These are phyloP conservation scores for Odontocerum albicorne DNA, from an alignment of 2,888 invertebrate genomes.

Conservation along the genomic window DNA sequence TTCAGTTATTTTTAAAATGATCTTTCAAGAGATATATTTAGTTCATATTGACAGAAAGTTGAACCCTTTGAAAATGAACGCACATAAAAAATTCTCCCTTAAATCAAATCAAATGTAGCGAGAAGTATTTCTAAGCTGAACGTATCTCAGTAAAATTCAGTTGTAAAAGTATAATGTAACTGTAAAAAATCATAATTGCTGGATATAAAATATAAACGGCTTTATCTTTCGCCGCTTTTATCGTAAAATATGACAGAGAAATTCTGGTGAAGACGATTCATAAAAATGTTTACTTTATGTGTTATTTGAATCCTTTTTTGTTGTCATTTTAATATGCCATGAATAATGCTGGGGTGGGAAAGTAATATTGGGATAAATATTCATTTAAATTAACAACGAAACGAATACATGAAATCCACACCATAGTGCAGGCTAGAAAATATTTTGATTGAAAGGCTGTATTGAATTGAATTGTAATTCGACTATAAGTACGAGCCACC, in stretches of 20 bases:
- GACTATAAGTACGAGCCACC: too few species aligned
- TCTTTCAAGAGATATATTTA: too few species aligned
- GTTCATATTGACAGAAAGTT: not conserved
- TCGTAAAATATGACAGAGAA: not conserved
- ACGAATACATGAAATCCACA: too few species aligned
- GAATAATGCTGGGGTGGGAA: constrained; percentile 23
- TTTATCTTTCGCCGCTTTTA: constrained; percentile 7
- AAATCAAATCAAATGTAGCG: constrained; percentile 22
- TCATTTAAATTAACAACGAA: too few species aligned
- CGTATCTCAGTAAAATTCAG: not conserved
- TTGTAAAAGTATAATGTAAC: constrained; percentile 9
- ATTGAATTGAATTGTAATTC: too few species aligned
- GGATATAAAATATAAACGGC: constrained; percentile 9
- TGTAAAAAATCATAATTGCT: constrained; percentile 13
- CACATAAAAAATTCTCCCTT: not conserved
- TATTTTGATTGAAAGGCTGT: too few species aligned
- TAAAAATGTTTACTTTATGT: constrained; percentile 3
- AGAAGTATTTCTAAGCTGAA: constrained; percentile 20
- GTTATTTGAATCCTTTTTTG: not conserved
- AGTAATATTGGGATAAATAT: constrained; percentile 33
- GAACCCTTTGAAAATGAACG: not conserved
- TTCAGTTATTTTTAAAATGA: too few species aligned
- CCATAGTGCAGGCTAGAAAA: too few species aligned
- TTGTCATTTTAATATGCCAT: not conserved
- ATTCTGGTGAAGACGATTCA: constrained; percentile 11